A percentile compares a stretch with the other conserved stretches of the same genome.
Conservation (phyloP, 2,888 invertebrate genomes). For the Fabriciana adippe region DNA sequence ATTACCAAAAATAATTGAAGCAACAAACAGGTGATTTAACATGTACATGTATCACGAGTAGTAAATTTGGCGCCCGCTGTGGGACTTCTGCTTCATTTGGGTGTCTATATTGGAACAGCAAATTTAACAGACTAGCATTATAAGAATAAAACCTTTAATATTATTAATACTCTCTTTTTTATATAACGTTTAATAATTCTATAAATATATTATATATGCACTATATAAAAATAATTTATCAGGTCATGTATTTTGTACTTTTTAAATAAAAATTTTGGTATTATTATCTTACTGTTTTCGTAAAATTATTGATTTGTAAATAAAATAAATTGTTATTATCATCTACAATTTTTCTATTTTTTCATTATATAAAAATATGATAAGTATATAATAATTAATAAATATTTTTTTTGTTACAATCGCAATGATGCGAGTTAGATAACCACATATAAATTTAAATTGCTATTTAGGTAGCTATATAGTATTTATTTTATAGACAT, state of each 20-base stretch:
- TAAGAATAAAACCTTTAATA: constrained; percentile 12
- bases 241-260: constrained; percentile 13
- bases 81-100: no score
- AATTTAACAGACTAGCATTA: background rate
- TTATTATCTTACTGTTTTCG: background rate
- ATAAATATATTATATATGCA: constrained; percentile 4
- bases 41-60: background rate
- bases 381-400: no score
- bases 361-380: no score
- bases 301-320: background rate
- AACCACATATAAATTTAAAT: no score
- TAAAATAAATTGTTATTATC: background rate
- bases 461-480: no score
- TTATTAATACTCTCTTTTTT: background rate
- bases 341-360: no score
- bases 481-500: no score
- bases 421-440: no score
- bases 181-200: background rate
- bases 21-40: background rate
- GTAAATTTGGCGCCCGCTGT: background rate
- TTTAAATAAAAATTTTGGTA: constrained; percentile 12
- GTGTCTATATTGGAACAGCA: no score
- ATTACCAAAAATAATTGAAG: background rate
- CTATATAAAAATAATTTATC: constrained; percentile 15
- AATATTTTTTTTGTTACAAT: no score